These are phyloP conservation scores for Dysidea cf. avara DNA, from an alignment of 37 sponge, comb jelly and placozoan species.

Conservation along the genomic window DNA sequence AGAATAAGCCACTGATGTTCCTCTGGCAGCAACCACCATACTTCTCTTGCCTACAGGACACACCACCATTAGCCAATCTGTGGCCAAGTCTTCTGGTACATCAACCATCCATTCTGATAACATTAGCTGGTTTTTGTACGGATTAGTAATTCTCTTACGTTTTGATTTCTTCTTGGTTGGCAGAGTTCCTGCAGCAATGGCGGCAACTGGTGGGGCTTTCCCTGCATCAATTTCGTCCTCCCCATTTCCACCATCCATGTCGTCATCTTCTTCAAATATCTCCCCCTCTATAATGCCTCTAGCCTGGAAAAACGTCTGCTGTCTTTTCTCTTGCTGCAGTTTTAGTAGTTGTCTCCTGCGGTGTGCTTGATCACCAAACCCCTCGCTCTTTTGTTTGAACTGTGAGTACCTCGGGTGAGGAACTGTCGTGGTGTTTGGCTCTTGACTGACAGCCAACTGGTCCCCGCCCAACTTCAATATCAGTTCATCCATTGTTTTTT, in stretches of 20 bases:
- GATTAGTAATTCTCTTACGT: constrained; percentile 29
- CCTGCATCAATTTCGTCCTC: constrained; percentile 32
- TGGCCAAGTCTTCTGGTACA: constrained; percentile 76
- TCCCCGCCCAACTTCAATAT: constrained; percentile 29
- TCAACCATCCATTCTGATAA: constrained; percentile 95
- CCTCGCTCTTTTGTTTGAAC: constrained; percentile 58
- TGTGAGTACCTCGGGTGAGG: constrained; percentile 52
- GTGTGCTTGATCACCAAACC: constrained; percentile 54
- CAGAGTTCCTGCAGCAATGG: background rate
- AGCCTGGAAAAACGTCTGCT: constrained; percentile 35
- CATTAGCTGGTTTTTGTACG: constrained; percentile 91
- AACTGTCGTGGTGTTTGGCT: constrained; percentile 18
- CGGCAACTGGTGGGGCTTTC: background rate
- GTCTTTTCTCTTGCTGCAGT: constrained; percentile 47
- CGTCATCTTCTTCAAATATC: constrained; percentile 27
- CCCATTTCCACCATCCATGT: constrained; percentile 24
- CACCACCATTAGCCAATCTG: constrained; percentile 75
- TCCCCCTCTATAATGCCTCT: constrained; percentile 56
- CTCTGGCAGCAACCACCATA: constrained; percentile 75
- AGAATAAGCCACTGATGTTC: constrained; percentile 76
- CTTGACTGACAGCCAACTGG: constrained; percentile 21
- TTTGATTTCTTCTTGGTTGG: background rate
- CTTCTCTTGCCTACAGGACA: constrained; percentile 87
- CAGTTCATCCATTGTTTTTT: constrained; percentile 64
- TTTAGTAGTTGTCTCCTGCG: constrained; percentile 41